phyloP scores from a whole-genome alignment of 2,888 invertebrate species.

The Tenodera sinensis region DNA sequence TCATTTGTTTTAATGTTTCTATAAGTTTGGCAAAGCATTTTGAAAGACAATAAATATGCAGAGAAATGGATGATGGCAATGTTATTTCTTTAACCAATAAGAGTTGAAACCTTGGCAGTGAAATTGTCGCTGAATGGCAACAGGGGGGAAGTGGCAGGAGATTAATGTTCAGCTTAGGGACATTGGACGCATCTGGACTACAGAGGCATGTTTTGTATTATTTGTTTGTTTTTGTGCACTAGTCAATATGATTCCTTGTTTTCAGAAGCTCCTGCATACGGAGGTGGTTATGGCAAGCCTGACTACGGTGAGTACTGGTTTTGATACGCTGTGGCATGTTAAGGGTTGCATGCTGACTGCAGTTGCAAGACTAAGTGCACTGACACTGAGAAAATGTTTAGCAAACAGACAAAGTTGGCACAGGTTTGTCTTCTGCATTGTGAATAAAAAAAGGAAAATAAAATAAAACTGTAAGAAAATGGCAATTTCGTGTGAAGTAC shows the following conservation, averaged over 20 bases:
- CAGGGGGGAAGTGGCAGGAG: background rate
- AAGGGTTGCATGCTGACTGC: background rate
- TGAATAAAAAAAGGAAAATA: background rate
- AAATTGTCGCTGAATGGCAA: background rate
- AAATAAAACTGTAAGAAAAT: too few relatives aligned
- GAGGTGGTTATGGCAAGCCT: slow-evolving; percentile 25
- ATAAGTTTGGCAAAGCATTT: background rate
- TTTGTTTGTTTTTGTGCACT: background rate
- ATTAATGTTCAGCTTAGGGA: background rate
- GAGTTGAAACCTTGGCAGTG: background rate
- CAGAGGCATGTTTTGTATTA: background rate
- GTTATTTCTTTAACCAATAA: background rate
- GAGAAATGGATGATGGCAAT: background rate
- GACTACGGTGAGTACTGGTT: slow-evolving; percentile 22
- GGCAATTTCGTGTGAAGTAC: background rate
- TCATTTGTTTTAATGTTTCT: background rate
- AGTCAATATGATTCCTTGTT: background rate
- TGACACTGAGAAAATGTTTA: background rate
- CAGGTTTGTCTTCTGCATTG: background rate
- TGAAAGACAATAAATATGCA: background rate
- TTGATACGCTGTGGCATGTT: background rate
- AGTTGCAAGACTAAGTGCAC: background rate
- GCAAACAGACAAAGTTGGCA: background rate
- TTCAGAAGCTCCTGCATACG: slow-evolving; percentile 20
- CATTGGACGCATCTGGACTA: background rate